Evolutionary conservation across 2,888 invertebrate genomes (phyloP).

Genomic region (Acrocyrtus sp.): DNA sequence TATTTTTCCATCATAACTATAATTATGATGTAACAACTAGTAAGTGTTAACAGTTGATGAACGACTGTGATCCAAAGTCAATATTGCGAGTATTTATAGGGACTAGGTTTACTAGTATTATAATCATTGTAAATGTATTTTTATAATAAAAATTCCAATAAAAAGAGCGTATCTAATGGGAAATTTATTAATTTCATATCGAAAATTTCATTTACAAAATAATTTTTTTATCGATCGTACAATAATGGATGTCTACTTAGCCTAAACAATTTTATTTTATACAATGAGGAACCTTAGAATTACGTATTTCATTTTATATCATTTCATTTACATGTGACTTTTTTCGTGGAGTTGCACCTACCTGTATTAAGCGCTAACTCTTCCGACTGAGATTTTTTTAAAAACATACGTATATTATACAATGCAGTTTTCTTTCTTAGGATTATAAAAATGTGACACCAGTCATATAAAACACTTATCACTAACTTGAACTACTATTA

Average conservation of each 20-base stretch:
- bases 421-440: too few relatives aligned
- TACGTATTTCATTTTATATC: neutral
- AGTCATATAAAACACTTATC: too few relatives aligned
- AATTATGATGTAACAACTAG: too few relatives aligned
- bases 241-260: too few relatives aligned
- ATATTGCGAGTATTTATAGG: constrained; percentile 4
- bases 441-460: too few relatives aligned
- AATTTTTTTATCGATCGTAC: neutral
- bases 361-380: too few relatives aligned
- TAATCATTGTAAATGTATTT: neutral
- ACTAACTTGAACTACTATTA: too few relatives aligned
- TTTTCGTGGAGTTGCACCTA: too few relatives aligned
- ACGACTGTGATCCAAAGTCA: constrained; percentile 15
- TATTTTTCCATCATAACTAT: constrained; percentile 96
- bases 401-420: too few relatives aligned
- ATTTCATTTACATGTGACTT: neutral
- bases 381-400: too few relatives aligned
- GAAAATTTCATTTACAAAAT: neutral
- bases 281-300: neutral
- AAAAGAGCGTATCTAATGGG: neutral
- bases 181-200: neutral
- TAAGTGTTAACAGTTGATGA: too few relatives aligned
- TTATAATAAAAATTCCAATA: constrained; percentile 13
- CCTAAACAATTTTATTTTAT: neutral
- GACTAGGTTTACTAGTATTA: constrained; percentile 33